Conservation (phyloP, 2,888 invertebrate genomes). For the Eilema caniola region DNA sequence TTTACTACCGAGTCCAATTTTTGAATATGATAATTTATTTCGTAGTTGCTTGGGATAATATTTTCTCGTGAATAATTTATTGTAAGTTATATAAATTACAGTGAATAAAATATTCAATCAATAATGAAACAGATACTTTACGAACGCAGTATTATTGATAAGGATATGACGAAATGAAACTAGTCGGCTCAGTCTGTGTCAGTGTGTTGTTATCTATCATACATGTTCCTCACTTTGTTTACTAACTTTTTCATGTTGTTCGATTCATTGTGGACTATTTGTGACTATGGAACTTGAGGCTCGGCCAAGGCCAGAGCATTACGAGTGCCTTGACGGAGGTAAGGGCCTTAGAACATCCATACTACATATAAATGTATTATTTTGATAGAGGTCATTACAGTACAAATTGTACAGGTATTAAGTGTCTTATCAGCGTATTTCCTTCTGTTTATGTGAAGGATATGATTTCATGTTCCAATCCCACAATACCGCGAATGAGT, state of each 20-base stretch:
- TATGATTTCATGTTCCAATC: background rate
- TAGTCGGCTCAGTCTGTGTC: constrained; percentile 17
- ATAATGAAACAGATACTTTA: background rate
- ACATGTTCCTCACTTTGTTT: constrained; percentile 34
- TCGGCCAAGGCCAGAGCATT: constrained; percentile 40
- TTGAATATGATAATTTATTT: background rate
- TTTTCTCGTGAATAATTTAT: background rate
- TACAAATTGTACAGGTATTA: background rate
- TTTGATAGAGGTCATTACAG: background rate
- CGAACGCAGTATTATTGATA: constrained; percentile 23
- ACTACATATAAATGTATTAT: background rate
- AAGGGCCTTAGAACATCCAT: constrained; percentile 4
- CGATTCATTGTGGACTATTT: constrained; percentile 3
- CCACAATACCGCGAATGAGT: background rate
- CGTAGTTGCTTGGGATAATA: background rate
- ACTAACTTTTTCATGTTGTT: constrained; percentile 30
- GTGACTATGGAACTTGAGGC: constrained; percentile 47
- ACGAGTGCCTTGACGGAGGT: constrained; percentile 58
- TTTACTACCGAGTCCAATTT: background rate
- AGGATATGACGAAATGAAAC: constrained; percentile 5
- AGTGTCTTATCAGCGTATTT: background rate
- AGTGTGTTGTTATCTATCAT: constrained; percentile 21
- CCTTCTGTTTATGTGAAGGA: background rate
- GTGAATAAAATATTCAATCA: background rate
- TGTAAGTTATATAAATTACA: background rate